Evolutionary conservation across 1,140 invertebrate genomes (phyloP).

Genomic region (Halesus radiatus): DNA sequence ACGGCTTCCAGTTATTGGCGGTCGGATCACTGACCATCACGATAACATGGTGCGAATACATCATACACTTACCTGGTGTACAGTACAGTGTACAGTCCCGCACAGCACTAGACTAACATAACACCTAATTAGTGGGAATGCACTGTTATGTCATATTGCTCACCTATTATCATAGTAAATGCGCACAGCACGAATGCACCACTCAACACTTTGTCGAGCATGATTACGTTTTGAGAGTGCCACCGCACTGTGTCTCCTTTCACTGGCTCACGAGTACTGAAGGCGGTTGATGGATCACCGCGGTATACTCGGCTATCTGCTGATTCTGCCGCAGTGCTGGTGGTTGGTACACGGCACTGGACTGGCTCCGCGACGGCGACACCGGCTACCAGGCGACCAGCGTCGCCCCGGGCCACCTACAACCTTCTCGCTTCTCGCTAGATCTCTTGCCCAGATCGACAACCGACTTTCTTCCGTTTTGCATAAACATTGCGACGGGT

Average conservation of each 20-base stretch:
- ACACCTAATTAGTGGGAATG: slow-evolving; percentile 16
- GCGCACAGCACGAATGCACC: slow-evolving; percentile 43
- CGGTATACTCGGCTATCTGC: neutral
- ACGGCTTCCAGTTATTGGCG: neutral
- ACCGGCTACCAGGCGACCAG: neutral
- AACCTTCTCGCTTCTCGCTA: slow-evolving; percentile 14
- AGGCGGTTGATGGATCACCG: neutral
- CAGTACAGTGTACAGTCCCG: neutral
- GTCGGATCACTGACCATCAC: neutral
- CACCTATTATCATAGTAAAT: slow-evolving; percentile 39
- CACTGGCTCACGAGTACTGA: slow-evolving; percentile 49
- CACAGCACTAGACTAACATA: neutral
- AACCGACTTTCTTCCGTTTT: slow-evolving; percentile 54
- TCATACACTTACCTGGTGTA: neutral
- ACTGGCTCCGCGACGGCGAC: too few relatives aligned
- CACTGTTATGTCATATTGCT: slow-evolving; percentile 35
- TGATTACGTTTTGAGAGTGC: slow-evolving; percentile 20
- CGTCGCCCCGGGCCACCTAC: neutral
- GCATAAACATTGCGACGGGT: slow-evolving; percentile 49
- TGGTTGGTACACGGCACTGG: too few relatives aligned
- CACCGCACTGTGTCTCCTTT: slow-evolving; percentile 50
- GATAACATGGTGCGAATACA: neutral
- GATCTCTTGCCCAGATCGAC: neutral
- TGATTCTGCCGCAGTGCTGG: too few relatives aligned
- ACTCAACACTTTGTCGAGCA: slow-evolving; percentile 39